phyloP scores from a whole-genome alignment of 2,113 vertebrate species.

The Piaya cayana region DNA sequence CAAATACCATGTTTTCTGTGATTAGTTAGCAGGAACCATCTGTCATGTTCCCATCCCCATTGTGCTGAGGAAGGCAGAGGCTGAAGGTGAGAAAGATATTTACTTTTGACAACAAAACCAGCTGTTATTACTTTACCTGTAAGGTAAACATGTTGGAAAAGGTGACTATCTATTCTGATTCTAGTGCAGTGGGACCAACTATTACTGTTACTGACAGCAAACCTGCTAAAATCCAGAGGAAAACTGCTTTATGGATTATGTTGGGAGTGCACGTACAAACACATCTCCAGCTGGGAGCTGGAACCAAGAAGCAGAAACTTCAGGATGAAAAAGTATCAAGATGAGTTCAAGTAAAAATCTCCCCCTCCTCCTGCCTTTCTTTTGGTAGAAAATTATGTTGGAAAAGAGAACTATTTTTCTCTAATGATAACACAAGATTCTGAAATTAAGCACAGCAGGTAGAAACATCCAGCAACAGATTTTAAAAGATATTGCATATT shows the following conservation, averaged over 20 bases:
- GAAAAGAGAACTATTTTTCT: conserved; percentile 1
- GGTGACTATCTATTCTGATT: conserved; percentile 11
- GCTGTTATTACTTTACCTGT: conserved; percentile 33
- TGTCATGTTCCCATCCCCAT: not conserved
- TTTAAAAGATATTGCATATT: conserved; percentile 13
- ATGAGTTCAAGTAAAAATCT: not conserved
- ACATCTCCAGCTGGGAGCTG: not conserved
- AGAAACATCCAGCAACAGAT: not conserved
- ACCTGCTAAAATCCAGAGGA: not conserved
- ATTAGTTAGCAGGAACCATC: conserved; percentile 36
- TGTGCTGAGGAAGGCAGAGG: not conserved
- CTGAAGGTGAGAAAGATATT: conserved; percentile 23
- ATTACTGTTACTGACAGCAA: not conserved
- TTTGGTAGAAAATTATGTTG: not conserved
- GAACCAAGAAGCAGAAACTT: not conserved
- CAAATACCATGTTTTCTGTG: conserved; percentile 33
- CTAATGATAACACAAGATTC: not conserved
- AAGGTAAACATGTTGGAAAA: conserved; percentile 37
- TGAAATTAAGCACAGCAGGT: conserved; percentile 50
- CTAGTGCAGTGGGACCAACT: not conserved
- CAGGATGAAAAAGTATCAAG: not conserved
- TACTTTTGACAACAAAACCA: conserved; percentile 13
- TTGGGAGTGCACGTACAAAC: not conserved
- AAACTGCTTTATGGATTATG: not conserved
- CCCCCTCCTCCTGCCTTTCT: not conserved